These are phyloP conservation scores for Orchesellides sinensis DNA, from an alignment of 2,888 invertebrate species.

Conservation along the genomic window DNA sequence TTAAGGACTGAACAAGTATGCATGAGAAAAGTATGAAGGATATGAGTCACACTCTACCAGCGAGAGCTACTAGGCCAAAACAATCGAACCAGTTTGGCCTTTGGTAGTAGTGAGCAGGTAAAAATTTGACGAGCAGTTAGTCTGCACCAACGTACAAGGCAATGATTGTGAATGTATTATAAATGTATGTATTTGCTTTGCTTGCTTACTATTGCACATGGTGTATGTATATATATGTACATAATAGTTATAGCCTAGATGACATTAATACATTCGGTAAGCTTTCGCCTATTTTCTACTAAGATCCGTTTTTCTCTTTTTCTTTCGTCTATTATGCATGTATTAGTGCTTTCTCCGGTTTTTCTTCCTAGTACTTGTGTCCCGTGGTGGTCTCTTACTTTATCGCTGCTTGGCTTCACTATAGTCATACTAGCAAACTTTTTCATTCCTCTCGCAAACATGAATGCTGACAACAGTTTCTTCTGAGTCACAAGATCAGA, in stretches of 20 bases:
- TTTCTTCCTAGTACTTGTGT: neutral
- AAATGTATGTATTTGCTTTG: neutral
- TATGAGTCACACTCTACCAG: constrained; percentile 18
- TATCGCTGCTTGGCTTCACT: neutral
- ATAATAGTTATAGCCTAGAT: too few relatives aligned
- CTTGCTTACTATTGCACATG: neutral
- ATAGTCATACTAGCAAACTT: neutral
- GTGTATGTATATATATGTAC: neutral
- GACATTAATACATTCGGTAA: neutral
- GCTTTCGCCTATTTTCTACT: neutral
- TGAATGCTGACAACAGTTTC: constrained; percentile 11
- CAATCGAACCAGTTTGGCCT: constrained; percentile 62
- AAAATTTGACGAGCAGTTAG: constrained; percentile 40
- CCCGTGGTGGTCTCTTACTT: neutral
- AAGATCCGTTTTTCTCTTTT: constrained; percentile 7
- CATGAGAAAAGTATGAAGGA: constrained; percentile 46
- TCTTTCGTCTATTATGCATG: constrained; percentile 2
- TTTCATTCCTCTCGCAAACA: too few relatives aligned
- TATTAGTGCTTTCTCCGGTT: constrained; percentile 11
- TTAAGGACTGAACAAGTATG: constrained; percentile 26
- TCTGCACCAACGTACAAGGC: constrained; percentile 3
- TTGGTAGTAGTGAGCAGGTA: constrained; percentile 47
- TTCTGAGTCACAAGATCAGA: constrained; percentile 11
- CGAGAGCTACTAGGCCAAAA: constrained; percentile 46
- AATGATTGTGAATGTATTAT: constrained; percentile 9